phyloP scores from a whole-genome alignment of 2,888 invertebrate genomes.

The Mamestra brassicae region DNA sequence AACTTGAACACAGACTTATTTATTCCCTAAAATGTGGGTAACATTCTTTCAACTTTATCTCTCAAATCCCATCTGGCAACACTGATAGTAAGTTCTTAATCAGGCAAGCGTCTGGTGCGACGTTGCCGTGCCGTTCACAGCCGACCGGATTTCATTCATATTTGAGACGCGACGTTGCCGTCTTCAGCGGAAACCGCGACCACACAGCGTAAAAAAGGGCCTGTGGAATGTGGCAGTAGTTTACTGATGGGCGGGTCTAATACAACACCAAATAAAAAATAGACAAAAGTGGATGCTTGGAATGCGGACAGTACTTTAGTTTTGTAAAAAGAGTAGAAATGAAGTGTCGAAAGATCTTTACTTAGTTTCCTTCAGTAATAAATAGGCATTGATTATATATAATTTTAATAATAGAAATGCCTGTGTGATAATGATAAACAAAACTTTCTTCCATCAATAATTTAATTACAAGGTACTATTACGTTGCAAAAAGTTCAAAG shows the following conservation, averaged over 20 bases:
- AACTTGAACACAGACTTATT: not conserved
- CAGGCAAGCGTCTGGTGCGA: conserved; percentile 88
- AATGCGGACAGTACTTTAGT: conserved; percentile 83
- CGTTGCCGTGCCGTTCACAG: conserved; percentile 88
- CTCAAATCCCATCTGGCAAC: conserved; percentile 65
- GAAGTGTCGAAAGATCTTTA: conserved; percentile 13
- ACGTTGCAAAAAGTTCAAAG: conserved; percentile 2
- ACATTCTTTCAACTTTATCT: conserved; percentile 55
- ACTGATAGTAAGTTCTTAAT: conserved; percentile 87
- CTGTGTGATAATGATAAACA: not conserved
- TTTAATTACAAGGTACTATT: conserved; percentile 1
- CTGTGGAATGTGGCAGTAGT: conserved; percentile 89
- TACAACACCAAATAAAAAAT: conserved; percentile 85
- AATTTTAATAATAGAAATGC: not conserved
- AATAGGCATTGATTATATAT: not conserved
- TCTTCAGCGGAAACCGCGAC: conserved; percentile 90
- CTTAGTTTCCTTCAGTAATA: not conserved
- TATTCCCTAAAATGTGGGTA: conserved; percentile 27
- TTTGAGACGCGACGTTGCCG: conserved; percentile 90
- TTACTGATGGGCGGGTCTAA: conserved; percentile 88
- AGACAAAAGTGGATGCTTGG: conserved; percentile 79
- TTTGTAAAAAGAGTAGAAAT: conserved; percentile 27
- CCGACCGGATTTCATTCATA: conserved; percentile 91
- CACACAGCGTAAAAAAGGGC: conserved; percentile 90
- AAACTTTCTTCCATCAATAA: not conserved